These are phyloP conservation scores for Syrrhaptes paradoxus DNA, from an alignment of 2,113 vertebrate species.

Conservation along the genomic window DNA sequence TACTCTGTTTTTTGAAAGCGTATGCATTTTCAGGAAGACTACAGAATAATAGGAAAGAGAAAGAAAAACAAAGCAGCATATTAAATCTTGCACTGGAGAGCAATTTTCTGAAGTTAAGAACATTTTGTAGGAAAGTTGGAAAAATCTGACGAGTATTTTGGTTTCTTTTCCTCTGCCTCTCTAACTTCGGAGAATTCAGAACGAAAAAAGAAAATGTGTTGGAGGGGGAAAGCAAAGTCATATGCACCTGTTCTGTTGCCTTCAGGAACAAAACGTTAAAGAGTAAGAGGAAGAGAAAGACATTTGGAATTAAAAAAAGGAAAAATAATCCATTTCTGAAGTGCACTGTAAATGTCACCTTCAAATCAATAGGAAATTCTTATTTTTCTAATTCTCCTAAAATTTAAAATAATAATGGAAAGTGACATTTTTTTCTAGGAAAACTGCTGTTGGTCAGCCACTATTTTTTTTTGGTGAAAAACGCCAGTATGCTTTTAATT, in stretches of 20 bases:
- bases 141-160: neutral
- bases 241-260: conserved; percentile 64
- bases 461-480: neutral
- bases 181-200: conserved; percentile 40
- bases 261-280: conserved; percentile 46
- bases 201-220: conserved; percentile 66
- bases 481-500: neutral
- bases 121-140: conserved; percentile 25
- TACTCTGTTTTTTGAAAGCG: neutral
- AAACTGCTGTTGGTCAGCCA: neutral
- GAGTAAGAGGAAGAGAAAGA: conserved; percentile 21
- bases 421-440: neutral
- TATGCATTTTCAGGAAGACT: neutral
- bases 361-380: neutral
- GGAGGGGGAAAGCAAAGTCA: conserved; percentile 34
- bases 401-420: neutral
- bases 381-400: neutral
- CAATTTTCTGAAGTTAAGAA: conserved; percentile 29
- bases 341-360: conserved; percentile 25
- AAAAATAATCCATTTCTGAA: conserved; percentile 27
- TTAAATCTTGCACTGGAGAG: neutral
- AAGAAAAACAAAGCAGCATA: conserved; percentile 3
- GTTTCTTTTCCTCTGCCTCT: neutral
- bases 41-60: neutral
- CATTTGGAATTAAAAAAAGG: conserved; percentile 50